A percentile compares a stretch with the other conserved stretches of the same genome.
phyloP scores from a whole-genome alignment of 2,113 vertebrate species.

The Psophia crepitans region DNA sequence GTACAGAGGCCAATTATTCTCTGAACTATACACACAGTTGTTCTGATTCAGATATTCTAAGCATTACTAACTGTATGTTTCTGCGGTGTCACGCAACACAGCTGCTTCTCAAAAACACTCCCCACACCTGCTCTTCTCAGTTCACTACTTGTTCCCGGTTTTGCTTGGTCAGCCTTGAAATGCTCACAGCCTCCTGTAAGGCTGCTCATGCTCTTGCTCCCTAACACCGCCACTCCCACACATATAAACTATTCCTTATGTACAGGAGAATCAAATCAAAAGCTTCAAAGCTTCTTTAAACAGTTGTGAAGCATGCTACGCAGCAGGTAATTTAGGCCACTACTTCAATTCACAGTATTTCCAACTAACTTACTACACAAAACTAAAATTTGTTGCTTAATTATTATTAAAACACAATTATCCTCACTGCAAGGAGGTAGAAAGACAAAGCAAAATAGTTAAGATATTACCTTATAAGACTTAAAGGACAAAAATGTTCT shows the following conservation, averaged over 20 bases:
- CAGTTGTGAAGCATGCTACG: background rate
- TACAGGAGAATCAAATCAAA: background rate
- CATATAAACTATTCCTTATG: background rate
- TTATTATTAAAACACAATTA: background rate
- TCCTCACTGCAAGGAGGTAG: background rate
- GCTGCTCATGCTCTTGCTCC: background rate
- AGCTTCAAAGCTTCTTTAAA: background rate
- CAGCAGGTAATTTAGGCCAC: background rate
- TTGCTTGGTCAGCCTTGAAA: background rate
- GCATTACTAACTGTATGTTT: background rate
- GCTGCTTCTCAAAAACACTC: background rate
- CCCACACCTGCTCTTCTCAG: background rate
- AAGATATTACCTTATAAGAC: slow-evolving; percentile 89
- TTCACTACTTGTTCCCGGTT: background rate
- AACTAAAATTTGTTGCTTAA: background rate
- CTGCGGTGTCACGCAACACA: background rate
- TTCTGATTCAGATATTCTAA: background rate
- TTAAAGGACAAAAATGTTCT: slow-evolving; percentile 97
- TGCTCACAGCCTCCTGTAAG: background rate
- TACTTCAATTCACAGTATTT: background rate
- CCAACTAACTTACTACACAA: background rate
- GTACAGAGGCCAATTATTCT: background rate
- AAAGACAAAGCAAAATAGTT: background rate
- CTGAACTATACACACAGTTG: background rate
- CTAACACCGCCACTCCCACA: background rate